A percentile compares a stretch with the other conserved stretches of the same genome.
These are phyloP conservation scores for Maniola jurtina DNA, from an alignment of 1,140 invertebrate species.

Conservation along the genomic window DNA sequence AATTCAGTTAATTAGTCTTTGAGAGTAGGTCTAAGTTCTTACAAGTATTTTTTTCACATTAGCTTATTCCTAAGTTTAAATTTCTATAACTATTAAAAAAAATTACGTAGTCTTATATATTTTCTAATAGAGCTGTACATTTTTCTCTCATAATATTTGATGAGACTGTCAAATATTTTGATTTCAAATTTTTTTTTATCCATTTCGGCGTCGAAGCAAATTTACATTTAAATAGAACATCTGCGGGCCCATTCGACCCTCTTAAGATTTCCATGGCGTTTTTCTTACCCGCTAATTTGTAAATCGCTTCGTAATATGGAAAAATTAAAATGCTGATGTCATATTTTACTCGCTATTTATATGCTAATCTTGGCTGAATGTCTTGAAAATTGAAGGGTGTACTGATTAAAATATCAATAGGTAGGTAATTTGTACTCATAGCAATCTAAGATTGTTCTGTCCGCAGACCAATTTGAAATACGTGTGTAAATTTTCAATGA, in stretches of 20 bases:
- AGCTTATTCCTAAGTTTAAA: too few species aligned
- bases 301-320: conserved; percentile 76
- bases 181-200: conserved; percentile 73
- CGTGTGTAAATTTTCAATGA: conserved; percentile 41
- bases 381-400: conserved; percentile 48
- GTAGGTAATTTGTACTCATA: conserved; percentile 61
- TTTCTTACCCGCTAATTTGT: conserved; percentile 78
- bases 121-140: neutral
- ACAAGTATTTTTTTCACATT: too few species aligned
- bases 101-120: neutral
- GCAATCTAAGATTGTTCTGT: conserved; percentile 45
- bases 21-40: too few species aligned
- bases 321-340: conserved; percentile 78
- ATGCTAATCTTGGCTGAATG: conserved; percentile 59
- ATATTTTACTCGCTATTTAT: conserved; percentile 76
- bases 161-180: conserved; percentile 65
- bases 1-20: too few species aligned
- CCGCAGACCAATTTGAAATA: conserved; percentile 31
- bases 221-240: conserved; percentile 79
- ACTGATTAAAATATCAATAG: conserved; percentile 74
- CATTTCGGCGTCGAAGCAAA: conserved; percentile 67
- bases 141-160: conserved; percentile 46
- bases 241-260: conserved; percentile 69
- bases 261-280: conserved; percentile 64
- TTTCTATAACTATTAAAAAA: too few species aligned